phyloP scores from a whole-genome alignment of 2,888 invertebrate species.

The Apamea epomidion region DNA sequence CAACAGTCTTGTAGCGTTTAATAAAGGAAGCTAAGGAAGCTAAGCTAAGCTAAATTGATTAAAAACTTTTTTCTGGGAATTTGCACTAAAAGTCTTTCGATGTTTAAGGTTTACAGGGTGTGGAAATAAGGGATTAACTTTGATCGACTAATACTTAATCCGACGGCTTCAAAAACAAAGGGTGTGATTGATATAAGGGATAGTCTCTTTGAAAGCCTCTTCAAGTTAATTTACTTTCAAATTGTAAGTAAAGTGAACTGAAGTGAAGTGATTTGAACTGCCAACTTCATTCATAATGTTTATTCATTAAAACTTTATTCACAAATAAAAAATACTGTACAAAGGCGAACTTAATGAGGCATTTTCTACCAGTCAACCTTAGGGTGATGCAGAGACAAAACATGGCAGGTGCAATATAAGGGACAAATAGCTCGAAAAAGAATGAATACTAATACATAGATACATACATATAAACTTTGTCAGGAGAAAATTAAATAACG shows the following conservation, averaged over 20 bases:
- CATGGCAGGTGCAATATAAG: too few species aligned
- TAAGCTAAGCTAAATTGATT: slow-evolving; percentile 34
- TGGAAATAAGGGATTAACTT: slow-evolving; percentile 13
- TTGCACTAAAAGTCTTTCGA: not conserved
- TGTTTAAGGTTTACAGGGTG: slow-evolving; percentile 4
- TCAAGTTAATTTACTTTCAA: not conserved
- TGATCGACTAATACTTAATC: not conserved
- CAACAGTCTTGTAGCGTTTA: slow-evolving; percentile 16
- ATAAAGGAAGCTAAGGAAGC: slow-evolving; percentile 13
- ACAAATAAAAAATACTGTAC: too few species aligned
- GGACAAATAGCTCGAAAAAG: too few species aligned
- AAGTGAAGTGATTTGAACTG: not conserved
- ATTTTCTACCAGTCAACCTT: too few species aligned
- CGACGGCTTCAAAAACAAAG: not conserved
- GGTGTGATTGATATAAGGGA: not conserved
- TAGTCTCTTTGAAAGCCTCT: not conserved
- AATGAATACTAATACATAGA: too few species aligned
- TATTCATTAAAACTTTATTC: too few species aligned
- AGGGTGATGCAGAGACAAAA: too few species aligned
- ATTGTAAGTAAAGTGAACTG: not conserved
- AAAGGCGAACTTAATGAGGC: too few species aligned
- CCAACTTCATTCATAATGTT: not conserved
- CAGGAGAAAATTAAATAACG: too few species aligned
- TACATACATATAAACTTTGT: too few species aligned
- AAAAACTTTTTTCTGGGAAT: slow-evolving; percentile 19